Evolutionary conservation across 2,113 vertebrate genomes (phyloP), one percentile per base, ranked within the genome.

Genomic region (Caranx ignobilis): DNA sequence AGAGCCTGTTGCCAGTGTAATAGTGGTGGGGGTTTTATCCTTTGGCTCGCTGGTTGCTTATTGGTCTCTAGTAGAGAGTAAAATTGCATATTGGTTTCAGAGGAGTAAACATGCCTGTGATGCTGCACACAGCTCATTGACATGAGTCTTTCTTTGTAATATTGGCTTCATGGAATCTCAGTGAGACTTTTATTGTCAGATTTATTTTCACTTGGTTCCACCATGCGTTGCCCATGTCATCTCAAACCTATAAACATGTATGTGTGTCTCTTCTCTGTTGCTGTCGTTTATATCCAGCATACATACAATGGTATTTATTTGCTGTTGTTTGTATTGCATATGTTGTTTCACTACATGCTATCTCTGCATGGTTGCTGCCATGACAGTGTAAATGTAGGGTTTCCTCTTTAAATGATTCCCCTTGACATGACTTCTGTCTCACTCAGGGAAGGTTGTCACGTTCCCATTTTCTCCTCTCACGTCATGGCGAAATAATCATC

Each of bases 41-140:
- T 54, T 21, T 55, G 52, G 52, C 52, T 55, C 9, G 26, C 9
- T 64, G 6, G 67, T 64, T 35, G n/a, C 59, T 34, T 4, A 45
- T 63, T 48, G 66, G 15, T 57, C 47, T 75, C 43, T 57, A 19
- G n/a, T 41, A 19, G 21, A 32, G 26, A 18, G 6, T 52, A 39
- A 82, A 68, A 74, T 43, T 74, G 2, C 75, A 35, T 35, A 31
- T 61, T 77, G 15, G 45, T 52, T 57, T 61, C 21, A 39, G 67
- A 52, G 31, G 59, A 71, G 71, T 63, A 56, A 65, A 71, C 72
- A 66, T 37, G 63, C 45, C 34, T 52, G 43, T 50, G 32, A 39
- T 75, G 7, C 26, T 34, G 65, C 32, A 21, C 45, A 63, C 7
- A 41, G 39, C 69, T 35, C 16, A 18, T 45, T 67, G 32, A 59